Percentiles rank a stretch among this genome's conserved stretches.
Evolutionary conservation across 2,113 vertebrate species (phyloP).

Genomic region (Enhydra lutris): DNA sequence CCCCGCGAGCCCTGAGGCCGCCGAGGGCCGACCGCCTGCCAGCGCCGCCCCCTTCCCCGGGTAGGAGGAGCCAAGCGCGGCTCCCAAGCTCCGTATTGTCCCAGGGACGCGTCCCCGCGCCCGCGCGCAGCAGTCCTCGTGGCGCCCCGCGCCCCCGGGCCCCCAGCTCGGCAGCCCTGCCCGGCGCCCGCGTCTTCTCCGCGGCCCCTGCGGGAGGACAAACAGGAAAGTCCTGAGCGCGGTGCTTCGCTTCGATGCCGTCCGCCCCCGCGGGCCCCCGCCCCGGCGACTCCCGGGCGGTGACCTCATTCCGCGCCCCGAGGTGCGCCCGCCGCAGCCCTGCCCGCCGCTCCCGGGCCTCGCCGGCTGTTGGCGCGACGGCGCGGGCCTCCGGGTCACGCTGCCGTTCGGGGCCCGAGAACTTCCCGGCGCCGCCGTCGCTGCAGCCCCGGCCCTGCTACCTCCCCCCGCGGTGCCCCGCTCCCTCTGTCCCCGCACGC

Average conservation of each 20-base stretch:
- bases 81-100: not conserved
- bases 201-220: not conserved
- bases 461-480: too few species aligned
- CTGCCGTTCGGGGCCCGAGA: rapidly evolving
- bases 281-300: not conserved
- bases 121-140: not conserved
- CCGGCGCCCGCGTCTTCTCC: not conserved
- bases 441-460: rapidly evolving
- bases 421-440: not conserved
- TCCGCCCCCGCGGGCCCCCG: not conserved
- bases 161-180: not conserved
- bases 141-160: not conserved
- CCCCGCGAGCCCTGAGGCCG: not conserved
- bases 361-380: not conserved
- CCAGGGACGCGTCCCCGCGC: not conserved
- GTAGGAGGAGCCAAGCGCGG: not conserved
- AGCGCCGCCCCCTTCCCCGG: not conserved
- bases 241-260: too few species aligned
- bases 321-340: not conserved
- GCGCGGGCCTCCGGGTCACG: not conserved
- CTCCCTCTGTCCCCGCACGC: not conserved
- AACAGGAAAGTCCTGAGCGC: not conserved
- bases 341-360: not conserved
- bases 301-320: not conserved
- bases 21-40: not conserved